Percentiles rank a stretch among this genome's conserved stretches.
These are phyloP conservation scores for Nomada ruficornis DNA, from an alignment of 2,888 invertebrate genomes.

Conservation along the genomic window DNA sequence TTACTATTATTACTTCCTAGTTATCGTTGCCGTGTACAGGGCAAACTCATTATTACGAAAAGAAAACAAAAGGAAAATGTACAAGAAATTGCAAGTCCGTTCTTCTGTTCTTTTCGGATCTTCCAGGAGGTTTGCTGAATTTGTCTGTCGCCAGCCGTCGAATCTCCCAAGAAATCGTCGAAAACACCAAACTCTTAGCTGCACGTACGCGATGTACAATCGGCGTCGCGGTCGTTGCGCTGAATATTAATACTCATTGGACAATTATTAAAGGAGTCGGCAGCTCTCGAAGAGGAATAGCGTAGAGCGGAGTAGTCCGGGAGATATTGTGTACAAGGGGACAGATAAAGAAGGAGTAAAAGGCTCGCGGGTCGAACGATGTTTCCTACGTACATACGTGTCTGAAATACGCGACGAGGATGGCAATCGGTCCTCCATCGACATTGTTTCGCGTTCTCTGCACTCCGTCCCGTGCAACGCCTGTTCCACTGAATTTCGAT, in stretches of 20 bases:
- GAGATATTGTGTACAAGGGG: background rate
- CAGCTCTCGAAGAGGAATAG: background rate
- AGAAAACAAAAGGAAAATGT: too few species aligned
- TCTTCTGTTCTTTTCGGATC: too few species aligned
- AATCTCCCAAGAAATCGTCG: background rate
- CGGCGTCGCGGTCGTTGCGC: constrained; percentile 5
- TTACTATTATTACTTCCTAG: too few species aligned
- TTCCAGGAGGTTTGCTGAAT: too few species aligned
- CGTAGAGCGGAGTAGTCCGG: background rate
- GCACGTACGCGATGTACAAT: constrained; percentile 31
- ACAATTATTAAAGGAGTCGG: constrained; percentile 53
- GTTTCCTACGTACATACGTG: constrained; percentile 65
- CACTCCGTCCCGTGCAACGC: constrained; percentile 1
- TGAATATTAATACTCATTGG: constrained; percentile 59
- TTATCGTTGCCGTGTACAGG: too few species aligned
- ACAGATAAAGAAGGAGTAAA: constrained; percentile 21
- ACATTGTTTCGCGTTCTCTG: constrained; percentile 48
- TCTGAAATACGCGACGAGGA: constrained; percentile 54
- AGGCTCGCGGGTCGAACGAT: constrained; percentile 53
- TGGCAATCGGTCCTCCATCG: constrained; percentile 49
- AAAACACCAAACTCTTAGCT: background rate
- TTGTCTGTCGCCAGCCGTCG: background rate
- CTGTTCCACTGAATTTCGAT: constrained; percentile 46
- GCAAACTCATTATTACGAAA: too few species aligned
- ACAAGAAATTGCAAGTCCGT: too few species aligned